Percentiles rank a stretch among this genome's conserved stretches.
Evolutionary conservation across 2,888 invertebrate genomes (phyloP).

Genomic region (Dasypogon diadema): DNA sequence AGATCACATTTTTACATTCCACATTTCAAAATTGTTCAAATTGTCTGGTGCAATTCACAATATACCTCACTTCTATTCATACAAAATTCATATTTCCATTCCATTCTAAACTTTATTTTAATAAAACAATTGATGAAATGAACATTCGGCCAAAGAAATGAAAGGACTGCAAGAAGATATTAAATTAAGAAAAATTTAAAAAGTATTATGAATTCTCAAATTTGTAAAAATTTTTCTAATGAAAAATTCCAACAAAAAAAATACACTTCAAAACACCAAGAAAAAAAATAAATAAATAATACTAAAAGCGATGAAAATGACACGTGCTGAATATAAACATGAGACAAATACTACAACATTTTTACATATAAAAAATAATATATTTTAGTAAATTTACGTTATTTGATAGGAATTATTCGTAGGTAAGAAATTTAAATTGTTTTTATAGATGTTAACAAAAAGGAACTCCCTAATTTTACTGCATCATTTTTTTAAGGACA

Average conservation of each 20-base stretch:
- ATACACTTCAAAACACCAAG: constrained; percentile 36
- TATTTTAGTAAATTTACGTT: constrained; percentile 46
- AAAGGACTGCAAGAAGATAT: not conserved
- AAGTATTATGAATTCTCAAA: no score
- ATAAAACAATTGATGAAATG: not conserved
- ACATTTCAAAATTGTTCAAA: no score
- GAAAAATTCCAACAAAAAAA: no score
- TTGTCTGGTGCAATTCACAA: no score
- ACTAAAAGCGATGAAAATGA: not conserved
- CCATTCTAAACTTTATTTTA: no score
- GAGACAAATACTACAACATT: constrained; percentile 44
- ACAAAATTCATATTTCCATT: no score
- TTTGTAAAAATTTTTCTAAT: no score
- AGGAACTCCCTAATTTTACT: not conserved
- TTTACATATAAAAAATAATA: constrained; percentile 36
- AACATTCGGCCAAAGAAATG: not conserved
- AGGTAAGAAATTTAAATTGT: constrained; percentile 19
- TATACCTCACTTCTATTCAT: no score
- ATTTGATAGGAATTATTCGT: constrained; percentile 34
- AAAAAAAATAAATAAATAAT: constrained; percentile 25
- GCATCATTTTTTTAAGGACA: not conserved
- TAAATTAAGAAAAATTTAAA: no score
- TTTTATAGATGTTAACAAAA: constrained; percentile 32
- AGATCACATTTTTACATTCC: no score
- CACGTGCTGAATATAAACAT: constrained; percentile 26